A percentile compares a stretch with the other conserved stretches of the same genome.
phyloP scores from a whole-genome alignment of 2,888 invertebrate species.

The Lottia scabra region DNA sequence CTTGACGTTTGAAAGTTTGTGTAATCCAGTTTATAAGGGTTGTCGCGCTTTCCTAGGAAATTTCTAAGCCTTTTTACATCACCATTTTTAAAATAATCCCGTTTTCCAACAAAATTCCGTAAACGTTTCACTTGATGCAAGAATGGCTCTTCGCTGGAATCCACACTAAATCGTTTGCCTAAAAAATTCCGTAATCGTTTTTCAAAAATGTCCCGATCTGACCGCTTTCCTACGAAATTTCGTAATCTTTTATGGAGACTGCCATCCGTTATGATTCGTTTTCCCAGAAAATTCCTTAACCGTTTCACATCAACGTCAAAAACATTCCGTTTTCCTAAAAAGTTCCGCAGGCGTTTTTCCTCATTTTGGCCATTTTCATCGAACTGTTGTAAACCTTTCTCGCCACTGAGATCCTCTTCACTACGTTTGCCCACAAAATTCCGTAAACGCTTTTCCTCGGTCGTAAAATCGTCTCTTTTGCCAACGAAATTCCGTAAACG shows the following conservation, averaged over 20 bases:
- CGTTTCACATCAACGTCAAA: not conserved
- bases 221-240: slow-evolving; percentile 12
- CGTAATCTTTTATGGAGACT: slow-evolving; percentile 8
- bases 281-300: slow-evolving; percentile 18
- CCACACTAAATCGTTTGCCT: not conserved
- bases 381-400: not conserved
- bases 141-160: not conserved
- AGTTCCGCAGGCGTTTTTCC: slow-evolving; percentile 18
- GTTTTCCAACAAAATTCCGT: not conserved
- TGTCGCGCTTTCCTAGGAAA: slow-evolving; percentile 22
- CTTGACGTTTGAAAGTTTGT: too few species aligned
- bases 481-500: slow-evolving; percentile 20
- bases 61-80: slow-evolving; percentile 13
- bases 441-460: slow-evolving; percentile 11
- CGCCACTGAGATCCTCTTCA: not conserved
- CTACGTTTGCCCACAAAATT: slow-evolving; percentile 24
- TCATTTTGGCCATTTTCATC: not conserved
- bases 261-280: not conserved
- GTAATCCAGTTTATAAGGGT: not conserved
- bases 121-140: slow-evolving; percentile 3
- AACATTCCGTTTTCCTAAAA: slow-evolving; percentile 15
- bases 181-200: not conserved
- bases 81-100: not conserved
- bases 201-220: not conserved
- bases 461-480: not conserved